These are phyloP conservation scores for Cheilosia variabilis DNA, from an alignment of 2,888 invertebrate species.

Conservation along the genomic window DNA sequence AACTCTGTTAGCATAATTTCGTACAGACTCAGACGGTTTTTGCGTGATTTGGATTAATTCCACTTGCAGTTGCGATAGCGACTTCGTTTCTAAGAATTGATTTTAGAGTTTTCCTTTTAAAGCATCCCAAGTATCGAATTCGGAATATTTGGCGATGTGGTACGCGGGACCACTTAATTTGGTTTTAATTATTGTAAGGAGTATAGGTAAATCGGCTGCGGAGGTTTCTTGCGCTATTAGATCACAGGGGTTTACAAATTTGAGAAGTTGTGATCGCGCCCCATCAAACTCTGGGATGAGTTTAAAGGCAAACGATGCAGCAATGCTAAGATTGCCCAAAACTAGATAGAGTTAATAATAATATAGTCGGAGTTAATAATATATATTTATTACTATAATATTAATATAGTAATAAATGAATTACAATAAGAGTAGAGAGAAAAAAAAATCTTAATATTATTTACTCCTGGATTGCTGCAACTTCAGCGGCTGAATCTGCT, in stretches of 20 bases:
- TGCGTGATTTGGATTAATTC: not conserved
- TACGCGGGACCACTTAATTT: not conserved
- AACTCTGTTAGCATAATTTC: not conserved
- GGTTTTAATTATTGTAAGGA: not conserved
- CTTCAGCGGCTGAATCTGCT: no score
- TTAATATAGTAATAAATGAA: no score
- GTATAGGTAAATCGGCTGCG: not conserved
- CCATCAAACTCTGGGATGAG: not conserved
- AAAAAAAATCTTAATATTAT: no score
- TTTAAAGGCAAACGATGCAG: no score
- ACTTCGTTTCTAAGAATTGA: not conserved
- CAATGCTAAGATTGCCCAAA: no score
- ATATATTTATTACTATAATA: no score
- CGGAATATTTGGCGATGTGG: not conserved
- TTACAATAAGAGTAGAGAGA: no score
- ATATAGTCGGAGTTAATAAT: no score
- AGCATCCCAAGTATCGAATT: not conserved
- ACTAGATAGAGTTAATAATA: no score
- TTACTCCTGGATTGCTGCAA: no score
- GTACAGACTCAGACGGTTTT: not conserved
- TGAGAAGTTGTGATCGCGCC: not conserved
- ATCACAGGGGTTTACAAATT: no score
- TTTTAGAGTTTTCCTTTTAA: not conserved
- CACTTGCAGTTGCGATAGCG: not conserved
- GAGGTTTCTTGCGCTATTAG: not conserved